These are phyloP conservation scores for Furcifer pardalis DNA, from an alignment of 2,797 vertebrate species.

Conservation along the genomic window DNA sequence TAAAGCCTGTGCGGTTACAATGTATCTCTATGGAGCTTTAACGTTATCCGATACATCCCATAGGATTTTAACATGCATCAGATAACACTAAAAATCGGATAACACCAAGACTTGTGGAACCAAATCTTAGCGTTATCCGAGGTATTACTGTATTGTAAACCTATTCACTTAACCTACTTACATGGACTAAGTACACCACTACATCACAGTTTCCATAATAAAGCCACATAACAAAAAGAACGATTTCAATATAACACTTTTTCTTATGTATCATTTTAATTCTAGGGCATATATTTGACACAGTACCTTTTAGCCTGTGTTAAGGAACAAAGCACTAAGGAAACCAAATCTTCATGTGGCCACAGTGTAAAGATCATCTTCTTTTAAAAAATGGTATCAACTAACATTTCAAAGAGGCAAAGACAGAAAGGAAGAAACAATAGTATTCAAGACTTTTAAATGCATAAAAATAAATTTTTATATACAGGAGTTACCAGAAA, in stretches of 20 bases:
- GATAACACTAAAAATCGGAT: no score
- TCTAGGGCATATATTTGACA: constrained; percentile 11
- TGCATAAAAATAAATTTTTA: constrained; percentile 58
- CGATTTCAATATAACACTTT: neutral
- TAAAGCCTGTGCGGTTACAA: no score
- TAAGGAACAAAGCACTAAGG: neutral
- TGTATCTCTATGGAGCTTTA: no score
- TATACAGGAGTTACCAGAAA: constrained; percentile 59
- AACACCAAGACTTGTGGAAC: no score
- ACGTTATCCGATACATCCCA: no score
- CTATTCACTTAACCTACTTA: neutral
- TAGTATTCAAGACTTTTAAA: constrained; percentile 41
- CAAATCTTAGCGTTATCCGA: no score
- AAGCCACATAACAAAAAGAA: neutral
- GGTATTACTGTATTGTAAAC: no score
- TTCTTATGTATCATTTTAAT: constrained; percentile 12
- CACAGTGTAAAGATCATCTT: constrained; percentile 32
- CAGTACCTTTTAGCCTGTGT: neutral
- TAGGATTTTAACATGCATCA: no score
- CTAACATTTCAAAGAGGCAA: constrained; percentile 24
- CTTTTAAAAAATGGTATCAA: neutral
- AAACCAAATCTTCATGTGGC: neutral
- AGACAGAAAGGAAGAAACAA: constrained; percentile 23
- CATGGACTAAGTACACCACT: neutral
- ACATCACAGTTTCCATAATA: neutral